A percentile compares a stretch with the other conserved stretches of the same genome.
Evolutionary conservation across 2,797 vertebrate genomes (phyloP).

Genomic region (Xenentodon cancila): DNA sequence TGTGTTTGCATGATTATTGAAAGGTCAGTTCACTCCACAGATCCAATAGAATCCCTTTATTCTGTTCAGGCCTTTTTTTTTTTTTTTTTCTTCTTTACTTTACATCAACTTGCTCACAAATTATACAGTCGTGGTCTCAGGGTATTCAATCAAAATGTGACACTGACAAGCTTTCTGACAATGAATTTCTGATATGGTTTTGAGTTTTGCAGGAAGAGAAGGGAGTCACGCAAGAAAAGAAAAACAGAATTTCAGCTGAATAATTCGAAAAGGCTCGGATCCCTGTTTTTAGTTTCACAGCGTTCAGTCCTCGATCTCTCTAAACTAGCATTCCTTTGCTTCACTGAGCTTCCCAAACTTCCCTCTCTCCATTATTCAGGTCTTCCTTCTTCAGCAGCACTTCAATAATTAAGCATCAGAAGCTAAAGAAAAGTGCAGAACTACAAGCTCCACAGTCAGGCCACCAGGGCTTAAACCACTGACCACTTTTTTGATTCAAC

Average conservation of each 20-base stretch:
- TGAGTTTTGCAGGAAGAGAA: slow-evolving; percentile 38
- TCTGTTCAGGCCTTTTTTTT: slow-evolving; percentile 26
- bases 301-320: slow-evolving; percentile 45
- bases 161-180: slow-evolving; percentile 53
- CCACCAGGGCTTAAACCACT: slow-evolving; percentile 52
- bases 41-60: slow-evolving; percentile 60
- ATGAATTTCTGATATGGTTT: slow-evolving; percentile 23
- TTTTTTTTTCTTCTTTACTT: slow-evolving; percentile 43
- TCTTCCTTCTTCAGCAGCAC: slow-evolving; percentile 63
- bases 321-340: slow-evolving; percentile 57
- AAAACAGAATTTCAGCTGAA: slow-evolving; percentile 45
- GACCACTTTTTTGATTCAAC: slow-evolving; percentile 66
- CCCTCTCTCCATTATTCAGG: slow-evolving; percentile 70
- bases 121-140: slow-evolving; percentile 56
- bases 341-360: slow-evolving; percentile 60
- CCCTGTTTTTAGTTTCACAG: slow-evolving; percentile 40
- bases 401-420: slow-evolving; percentile 75
- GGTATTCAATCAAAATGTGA: slow-evolving; percentile 50
- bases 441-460: slow-evolving; percentile 39
- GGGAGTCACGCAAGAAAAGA: slow-evolving; percentile 38
- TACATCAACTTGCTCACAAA: slow-evolving; percentile 51
- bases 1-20: slow-evolving; percentile 77
- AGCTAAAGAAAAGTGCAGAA: slow-evolving; percentile 51
- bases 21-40: slow-evolving; percentile 71
- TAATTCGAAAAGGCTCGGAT: slow-evolving; percentile 45